A percentile compares a stretch with the other conserved stretches of the same genome.
These are phyloP conservation scores for Caerostris extrusa DNA, from an alignment of 1,140 invertebrate species.

Conservation along the genomic window DNA sequence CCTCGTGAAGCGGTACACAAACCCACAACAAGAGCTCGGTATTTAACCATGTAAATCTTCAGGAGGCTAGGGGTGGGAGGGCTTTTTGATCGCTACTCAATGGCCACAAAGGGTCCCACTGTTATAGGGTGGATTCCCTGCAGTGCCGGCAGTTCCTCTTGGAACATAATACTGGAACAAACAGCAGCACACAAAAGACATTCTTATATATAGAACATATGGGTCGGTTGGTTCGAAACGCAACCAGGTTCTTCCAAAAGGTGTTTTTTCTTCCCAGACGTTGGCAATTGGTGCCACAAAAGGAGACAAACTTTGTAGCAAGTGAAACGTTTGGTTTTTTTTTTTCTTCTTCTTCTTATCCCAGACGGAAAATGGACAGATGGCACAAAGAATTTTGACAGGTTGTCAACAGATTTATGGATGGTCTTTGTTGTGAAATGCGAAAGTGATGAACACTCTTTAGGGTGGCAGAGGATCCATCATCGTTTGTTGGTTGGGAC, in stretches of 20 bases:
- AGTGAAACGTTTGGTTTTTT: not conserved
- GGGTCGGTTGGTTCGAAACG: not conserved
- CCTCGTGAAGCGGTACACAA: constrained; percentile 8
- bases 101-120: constrained; percentile 47
- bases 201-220: not conserved
- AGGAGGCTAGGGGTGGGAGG: not conserved
- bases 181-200: not conserved
- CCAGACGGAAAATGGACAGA: not conserved
- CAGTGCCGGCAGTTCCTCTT: not conserved
- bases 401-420: constrained; percentile 31
- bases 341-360: no score
- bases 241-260: not conserved
- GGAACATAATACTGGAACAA: not conserved
- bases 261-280: not conserved
- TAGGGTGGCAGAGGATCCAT: not conserved
- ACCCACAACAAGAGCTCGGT: constrained; percentile 44
- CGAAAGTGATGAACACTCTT: not conserved
- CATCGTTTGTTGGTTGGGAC: constrained; percentile 18
- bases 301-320: not conserved
- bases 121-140: constrained; percentile 15
- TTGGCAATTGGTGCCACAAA: not conserved
- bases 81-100: not conserved
- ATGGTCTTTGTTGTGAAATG: constrained; percentile 5
- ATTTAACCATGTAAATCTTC: constrained; percentile 19
- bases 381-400: constrained; percentile 25